Conservation (phyloP, 2,888 invertebrate genomes). For the Diaperis boleti region DNA sequence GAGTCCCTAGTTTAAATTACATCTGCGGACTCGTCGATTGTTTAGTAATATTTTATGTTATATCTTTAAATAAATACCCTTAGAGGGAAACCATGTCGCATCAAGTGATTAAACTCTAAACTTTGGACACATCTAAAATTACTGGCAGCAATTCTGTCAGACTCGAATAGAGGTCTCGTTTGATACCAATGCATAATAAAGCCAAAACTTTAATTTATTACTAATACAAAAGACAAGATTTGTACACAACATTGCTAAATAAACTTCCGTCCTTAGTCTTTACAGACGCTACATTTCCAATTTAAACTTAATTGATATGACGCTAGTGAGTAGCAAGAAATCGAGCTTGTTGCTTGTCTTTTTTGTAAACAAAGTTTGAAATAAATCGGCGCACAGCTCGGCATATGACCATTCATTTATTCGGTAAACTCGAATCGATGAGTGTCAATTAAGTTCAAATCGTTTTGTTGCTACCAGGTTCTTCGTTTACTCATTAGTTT, state of each 20-base stretch:
- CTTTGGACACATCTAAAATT: background rate
- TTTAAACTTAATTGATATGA: background rate
- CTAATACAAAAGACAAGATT: too few relatives aligned
- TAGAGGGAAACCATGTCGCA: background rate
- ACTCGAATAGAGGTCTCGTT: too few relatives aligned
- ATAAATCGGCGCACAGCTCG: background rate
- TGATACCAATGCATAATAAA: too few relatives aligned
- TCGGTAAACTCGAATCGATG: conserved; percentile 12
- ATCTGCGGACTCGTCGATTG: conserved; percentile 13
- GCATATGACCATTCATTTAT: conserved; percentile 15
- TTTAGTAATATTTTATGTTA: conserved; percentile 18
- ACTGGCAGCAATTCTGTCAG: background rate
- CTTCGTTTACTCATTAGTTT: conserved; percentile 2
- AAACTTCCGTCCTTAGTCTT: too few relatives aligned
- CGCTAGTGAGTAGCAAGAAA: background rate
- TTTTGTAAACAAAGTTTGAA: conserved; percentile 5
- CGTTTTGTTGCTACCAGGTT: conserved; percentile 17
- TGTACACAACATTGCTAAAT: too few relatives aligned
- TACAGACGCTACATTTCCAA: too few relatives aligned
- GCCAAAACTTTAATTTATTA: too few relatives aligned
- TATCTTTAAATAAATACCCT: background rate
- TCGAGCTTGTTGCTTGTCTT: background rate
- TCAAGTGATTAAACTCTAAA: conserved; percentile 3
- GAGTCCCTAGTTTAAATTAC: conserved; percentile 16
- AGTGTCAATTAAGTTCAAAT: conserved; percentile 12